A percentile compares a stretch with the other conserved stretches of the same genome.
Conservation (phyloP, 2,797 vertebrate genomes). For the Gymnoscopelus braueri region DNA sequence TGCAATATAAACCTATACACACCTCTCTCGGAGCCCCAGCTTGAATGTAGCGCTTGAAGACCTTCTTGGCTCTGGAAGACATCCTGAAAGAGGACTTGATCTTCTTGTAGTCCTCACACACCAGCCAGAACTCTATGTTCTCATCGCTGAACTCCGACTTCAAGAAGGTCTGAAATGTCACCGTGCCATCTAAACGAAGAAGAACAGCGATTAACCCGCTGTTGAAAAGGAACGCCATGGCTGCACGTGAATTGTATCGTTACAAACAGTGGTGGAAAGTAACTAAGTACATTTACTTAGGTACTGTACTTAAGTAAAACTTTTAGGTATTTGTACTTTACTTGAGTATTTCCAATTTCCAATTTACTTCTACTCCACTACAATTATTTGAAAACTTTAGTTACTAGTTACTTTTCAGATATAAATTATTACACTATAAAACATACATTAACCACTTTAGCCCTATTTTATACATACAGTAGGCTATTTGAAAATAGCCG, state of each 20-base stretch:
- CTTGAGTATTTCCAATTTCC: no score
- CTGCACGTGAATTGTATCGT: background rate
- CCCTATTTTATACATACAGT: no score
- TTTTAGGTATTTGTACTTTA: no score
- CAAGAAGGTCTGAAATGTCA: conserved; percentile 86
- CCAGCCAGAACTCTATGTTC: conserved; percentile 91
- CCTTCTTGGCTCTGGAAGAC: conserved; percentile 83
- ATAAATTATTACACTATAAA: no score
- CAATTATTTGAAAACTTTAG: no score
- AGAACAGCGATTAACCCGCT: background rate
- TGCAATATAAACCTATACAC: conserved; percentile 8
- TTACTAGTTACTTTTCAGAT: no score
- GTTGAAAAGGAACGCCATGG: background rate
- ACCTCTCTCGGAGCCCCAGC: conserved; percentile 87
- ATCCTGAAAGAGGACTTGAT: conserved; percentile 77
- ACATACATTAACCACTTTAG: no score
- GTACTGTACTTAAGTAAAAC: no score
- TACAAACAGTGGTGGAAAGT: no score
- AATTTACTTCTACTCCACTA: no score
- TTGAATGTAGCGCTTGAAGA: conserved; percentile 86
- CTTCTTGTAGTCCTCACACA: conserved; percentile 89
- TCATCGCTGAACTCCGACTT: conserved; percentile 90
- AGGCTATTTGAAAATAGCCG: no score
- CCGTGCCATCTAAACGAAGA: conserved; percentile 76
- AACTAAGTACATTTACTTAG: no score